Evolutionary conservation across 1,140 invertebrate genomes (phyloP).

Genomic region (Macrocentrus cingulum): DNA sequence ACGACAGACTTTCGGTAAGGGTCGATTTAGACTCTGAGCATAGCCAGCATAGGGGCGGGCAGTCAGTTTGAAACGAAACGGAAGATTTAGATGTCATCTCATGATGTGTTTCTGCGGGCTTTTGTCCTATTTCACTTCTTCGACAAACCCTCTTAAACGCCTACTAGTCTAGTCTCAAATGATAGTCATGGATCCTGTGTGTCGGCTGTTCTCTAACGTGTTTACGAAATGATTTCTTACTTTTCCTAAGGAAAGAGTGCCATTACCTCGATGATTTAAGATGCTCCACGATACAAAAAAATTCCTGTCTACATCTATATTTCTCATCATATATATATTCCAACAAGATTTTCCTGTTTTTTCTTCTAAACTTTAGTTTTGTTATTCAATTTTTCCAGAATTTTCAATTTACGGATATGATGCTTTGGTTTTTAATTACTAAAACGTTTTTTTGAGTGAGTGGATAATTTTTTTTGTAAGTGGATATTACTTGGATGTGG

Average conservation of each 20-base stretch:
- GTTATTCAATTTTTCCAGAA: no score
- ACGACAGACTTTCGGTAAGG: slow-evolving; percentile 21
- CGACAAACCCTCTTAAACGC: slow-evolving; percentile 19
- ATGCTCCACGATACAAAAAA: no score
- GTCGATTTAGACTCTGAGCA: slow-evolving; percentile 17
- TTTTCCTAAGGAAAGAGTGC: neutral
- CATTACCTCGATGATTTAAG: neutral
- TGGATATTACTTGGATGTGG: no score
- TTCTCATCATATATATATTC: no score
- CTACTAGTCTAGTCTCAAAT: slow-evolving; percentile 30
- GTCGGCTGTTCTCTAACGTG: slow-evolving; percentile 18
- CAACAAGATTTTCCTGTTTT: no score
- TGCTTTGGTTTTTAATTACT: no score
- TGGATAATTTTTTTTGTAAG: no score
- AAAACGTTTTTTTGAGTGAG: no score
- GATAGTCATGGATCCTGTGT: slow-evolving; percentile 38
- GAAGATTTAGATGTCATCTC: slow-evolving; percentile 59
- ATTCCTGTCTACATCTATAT: no score
- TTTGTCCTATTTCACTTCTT: neutral
- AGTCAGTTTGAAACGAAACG: slow-evolving; percentile 50
- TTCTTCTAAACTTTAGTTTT: no score
- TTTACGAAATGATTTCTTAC: slow-evolving; percentile 36
- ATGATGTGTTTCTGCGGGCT: slow-evolving; percentile 38
- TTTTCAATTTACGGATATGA: no score
- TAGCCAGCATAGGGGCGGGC: slow-evolving; percentile 48